phyloP scores from a whole-genome alignment of 2,113 vertebrate species.

The Myrmecobius fasciatus region DNA sequence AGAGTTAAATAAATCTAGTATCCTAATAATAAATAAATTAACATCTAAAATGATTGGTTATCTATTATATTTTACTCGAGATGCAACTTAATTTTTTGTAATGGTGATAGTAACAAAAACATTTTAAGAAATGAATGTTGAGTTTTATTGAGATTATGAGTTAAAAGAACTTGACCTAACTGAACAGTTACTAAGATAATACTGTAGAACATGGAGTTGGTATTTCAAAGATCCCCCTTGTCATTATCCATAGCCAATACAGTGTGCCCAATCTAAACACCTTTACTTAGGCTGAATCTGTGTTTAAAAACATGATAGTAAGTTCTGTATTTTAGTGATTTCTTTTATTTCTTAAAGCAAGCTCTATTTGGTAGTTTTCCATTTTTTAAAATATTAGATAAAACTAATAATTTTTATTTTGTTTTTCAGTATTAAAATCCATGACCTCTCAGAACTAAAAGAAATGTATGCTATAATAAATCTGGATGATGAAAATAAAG shows the following conservation, averaged over 20 bases:
- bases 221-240: not conserved
- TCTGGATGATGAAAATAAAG: slow-evolving; percentile 98
- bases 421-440: slow-evolving; percentile 94
- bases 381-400: not conserved
- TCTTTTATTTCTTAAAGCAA: not conserved
- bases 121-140: not conserved
- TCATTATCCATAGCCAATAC: not conserved
- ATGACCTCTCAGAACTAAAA: slow-evolving; percentile 94
- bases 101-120: not conserved
- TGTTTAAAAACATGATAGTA: not conserved
- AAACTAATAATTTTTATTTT: slow-evolving; percentile 60
- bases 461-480: slow-evolving; percentile 95
- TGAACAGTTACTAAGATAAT: not conserved
- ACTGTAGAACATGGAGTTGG: not conserved
- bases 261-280: not conserved
- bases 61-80: not conserved
- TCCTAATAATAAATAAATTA: not conserved
- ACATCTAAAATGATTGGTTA: not conserved
- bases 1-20: not conserved
- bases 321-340: not conserved
- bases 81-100: not conserved
- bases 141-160: not conserved
- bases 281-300: not conserved
- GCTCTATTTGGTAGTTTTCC: not conserved
- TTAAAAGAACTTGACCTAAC: not conserved